Evolutionary conservation across 2,888 invertebrate genomes (phyloP).

Genomic region (Lasioglossum pauxillum): DNA sequence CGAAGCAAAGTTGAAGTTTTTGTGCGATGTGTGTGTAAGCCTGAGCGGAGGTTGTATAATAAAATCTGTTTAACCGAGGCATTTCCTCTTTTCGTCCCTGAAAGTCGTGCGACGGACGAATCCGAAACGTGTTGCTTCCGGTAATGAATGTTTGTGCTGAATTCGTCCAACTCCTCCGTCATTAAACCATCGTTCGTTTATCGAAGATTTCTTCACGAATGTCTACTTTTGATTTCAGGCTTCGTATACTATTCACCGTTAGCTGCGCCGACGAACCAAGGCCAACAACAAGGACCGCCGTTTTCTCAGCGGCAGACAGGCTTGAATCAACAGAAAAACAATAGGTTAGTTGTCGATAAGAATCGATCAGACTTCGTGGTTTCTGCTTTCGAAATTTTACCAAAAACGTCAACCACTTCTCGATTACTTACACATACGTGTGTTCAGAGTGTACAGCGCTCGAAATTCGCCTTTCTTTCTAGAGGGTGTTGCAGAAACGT

Average conservation of each 20-base stretch:
- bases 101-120: neutral
- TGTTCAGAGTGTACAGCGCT: neutral
- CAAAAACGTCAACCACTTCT: conserved; percentile 21
- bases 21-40: neutral
- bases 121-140: neutral
- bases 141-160: neutral
- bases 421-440: neutral
- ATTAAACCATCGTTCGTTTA: neutral
- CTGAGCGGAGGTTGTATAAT: conserved; percentile 22
- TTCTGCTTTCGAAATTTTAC: neutral
- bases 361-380: neutral
- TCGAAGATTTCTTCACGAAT: conserved; percentile 2
- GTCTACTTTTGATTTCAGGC: conserved; percentile 61
- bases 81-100: neutral
- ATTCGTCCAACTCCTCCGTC: neutral
- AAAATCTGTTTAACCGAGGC: conserved; percentile 25
- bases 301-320: conserved; percentile 1
- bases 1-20: neutral
- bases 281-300: neutral
- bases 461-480: neutral
- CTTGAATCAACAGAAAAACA: neutral
- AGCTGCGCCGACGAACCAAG: conserved; percentile 2
- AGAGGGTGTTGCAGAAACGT: no score
- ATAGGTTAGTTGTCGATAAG: conserved; percentile 49
- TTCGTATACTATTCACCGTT: conserved; percentile 18